Evolutionary conservation across 2,888 invertebrate genomes (phyloP).

Genomic region (Thereva nobilitata): DNA sequence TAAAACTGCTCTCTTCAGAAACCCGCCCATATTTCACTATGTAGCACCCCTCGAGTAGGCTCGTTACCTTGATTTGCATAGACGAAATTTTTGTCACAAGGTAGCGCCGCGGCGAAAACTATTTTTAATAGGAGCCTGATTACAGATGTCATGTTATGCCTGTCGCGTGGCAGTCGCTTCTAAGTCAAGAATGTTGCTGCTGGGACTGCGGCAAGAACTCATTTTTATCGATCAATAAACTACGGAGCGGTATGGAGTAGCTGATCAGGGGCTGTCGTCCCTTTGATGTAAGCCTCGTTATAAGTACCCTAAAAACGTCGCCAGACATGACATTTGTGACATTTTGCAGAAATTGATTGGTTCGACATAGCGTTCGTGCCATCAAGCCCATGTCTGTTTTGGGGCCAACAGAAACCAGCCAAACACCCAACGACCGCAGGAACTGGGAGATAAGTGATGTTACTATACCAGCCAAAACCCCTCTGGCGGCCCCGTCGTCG

Average conservation of each 20-base stretch:
- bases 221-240: constrained; percentile 18
- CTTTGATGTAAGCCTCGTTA: constrained; percentile 32
- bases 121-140: constrained; percentile 21
- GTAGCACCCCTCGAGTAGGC: no score
- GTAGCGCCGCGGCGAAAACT: background rate
- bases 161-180: constrained; percentile 20
- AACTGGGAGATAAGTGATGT: no score
- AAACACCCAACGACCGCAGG: no score
- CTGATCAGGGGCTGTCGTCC: background rate
- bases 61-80: background rate
- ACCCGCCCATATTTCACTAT: no score
- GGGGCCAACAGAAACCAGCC: no score
- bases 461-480: no score
- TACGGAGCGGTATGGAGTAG: no score
- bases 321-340: constrained; percentile 28
- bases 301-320: constrained; percentile 31
- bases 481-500: no score
- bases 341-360: constrained; percentile 33
- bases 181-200: constrained; percentile 14
- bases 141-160: constrained; percentile 21
- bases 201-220: background rate
- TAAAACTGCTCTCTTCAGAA: no score
- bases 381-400: constrained; percentile 6
- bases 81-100: background rate
- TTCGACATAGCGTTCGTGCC: constrained; percentile 14